Percentiles rank a stretch among this genome's conserved stretches.
phyloP scores from a whole-genome alignment of 1,140 invertebrate genomes.

The Rhopalosiphum padi region DNA sequence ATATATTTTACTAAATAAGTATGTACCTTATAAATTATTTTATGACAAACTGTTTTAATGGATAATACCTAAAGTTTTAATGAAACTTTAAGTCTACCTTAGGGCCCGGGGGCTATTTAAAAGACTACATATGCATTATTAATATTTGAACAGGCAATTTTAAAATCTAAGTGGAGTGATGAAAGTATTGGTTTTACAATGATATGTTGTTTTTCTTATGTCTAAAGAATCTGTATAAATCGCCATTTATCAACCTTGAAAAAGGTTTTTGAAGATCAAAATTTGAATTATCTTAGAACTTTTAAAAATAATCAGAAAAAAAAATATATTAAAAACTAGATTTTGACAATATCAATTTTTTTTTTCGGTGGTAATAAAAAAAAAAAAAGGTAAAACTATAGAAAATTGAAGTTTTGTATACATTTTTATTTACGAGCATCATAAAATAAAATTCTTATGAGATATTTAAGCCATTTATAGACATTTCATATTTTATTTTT shows the following conservation, averaged over 20 bases:
- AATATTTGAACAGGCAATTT: neutral
- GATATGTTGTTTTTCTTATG: neutral
- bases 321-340: neutral
- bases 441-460: neutral
- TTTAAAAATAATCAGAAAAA: no score
- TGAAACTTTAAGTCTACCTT: conserved; percentile 9
- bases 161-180: neutral
- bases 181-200: neutral
- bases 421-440: neutral
- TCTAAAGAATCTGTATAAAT: neutral
- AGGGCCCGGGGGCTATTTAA: neutral
- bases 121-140: neutral
- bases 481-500: neutral
- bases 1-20: neutral
- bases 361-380: neutral
- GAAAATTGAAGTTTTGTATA: neutral
- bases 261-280: neutral
- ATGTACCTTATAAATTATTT: conserved; percentile 7
- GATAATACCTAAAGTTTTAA: conserved; percentile 13
- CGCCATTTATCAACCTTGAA: neutral
- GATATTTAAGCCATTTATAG: no score
- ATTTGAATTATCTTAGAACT: no score
- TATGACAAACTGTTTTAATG: neutral
- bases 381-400: no score
- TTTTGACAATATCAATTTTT: neutral